Evolutionary conservation across 2,797 vertebrate species (phyloP).

Genomic region (Chelon labrosus): DNA sequence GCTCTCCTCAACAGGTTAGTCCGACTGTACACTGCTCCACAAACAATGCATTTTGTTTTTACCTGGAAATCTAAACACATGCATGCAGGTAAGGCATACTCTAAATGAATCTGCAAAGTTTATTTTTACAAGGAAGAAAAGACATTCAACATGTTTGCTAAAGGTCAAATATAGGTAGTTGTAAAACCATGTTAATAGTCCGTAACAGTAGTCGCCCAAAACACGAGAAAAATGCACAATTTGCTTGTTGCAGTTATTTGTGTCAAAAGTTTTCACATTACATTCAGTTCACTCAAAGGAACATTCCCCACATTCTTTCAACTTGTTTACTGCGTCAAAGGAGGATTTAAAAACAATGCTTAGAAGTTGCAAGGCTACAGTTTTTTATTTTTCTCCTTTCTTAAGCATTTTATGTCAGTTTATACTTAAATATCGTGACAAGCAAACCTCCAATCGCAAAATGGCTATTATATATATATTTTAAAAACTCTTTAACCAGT

Average conservation of each 20-base stretch:
- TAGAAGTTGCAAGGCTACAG: not conserved
- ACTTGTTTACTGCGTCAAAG: not conserved
- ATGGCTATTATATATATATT: too few species aligned
- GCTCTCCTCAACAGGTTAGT: slow-evolving; percentile 4
- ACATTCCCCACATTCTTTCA: not conserved
- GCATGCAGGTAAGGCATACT: too few species aligned
- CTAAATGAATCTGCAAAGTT: too few species aligned
- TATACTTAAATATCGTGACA: not conserved
- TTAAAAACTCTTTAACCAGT: too few species aligned
- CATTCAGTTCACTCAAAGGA: not conserved
- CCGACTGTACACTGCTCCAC: not conserved
- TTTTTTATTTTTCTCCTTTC: not conserved
- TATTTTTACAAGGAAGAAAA: too few species aligned
- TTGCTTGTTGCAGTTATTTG: not conserved
- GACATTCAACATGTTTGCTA: not conserved
- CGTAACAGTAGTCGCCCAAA: too few species aligned
- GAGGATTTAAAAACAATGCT: not conserved
- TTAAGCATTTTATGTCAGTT: not conserved
- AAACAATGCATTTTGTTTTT: too few species aligned
- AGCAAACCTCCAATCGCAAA: not conserved
- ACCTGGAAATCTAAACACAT: too few species aligned
- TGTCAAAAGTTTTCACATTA: not conserved
- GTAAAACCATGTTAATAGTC: too few species aligned
- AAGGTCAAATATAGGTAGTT: too few species aligned
- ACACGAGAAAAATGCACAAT: not conserved